Conservation (phyloP, 1,140 invertebrate genomes). For the Drosophila tani region DNA sequence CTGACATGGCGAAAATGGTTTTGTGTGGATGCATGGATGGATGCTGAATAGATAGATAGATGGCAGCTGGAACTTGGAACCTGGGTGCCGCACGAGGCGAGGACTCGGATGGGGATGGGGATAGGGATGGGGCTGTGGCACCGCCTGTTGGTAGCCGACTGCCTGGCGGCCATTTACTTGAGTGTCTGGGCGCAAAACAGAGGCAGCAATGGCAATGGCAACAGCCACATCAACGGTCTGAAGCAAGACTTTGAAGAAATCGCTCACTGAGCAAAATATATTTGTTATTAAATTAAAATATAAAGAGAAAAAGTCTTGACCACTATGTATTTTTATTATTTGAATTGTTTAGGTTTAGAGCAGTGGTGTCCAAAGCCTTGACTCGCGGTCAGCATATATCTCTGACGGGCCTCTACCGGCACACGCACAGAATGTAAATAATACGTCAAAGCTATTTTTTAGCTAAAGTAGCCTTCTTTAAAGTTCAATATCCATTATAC, state of each 20-base stretch:
- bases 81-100: constrained; percentile 12
- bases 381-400: too few relatives aligned
- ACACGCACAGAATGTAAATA: too few relatives aligned
- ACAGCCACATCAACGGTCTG: constrained; percentile 33
- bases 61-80: constrained; percentile 34
- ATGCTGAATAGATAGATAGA: constrained; percentile 49
- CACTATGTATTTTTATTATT: not conserved
- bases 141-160: constrained; percentile 38
- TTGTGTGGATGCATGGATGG: constrained; percentile 60
- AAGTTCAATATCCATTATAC: too few relatives aligned
- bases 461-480: too few relatives aligned
- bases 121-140: constrained; percentile 8
- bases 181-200: constrained; percentile 74
- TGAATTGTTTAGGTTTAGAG: too few relatives aligned
- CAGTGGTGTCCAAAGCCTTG: too few relatives aligned
- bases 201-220: constrained; percentile 51
- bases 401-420: too few relatives aligned
- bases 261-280: constrained; percentile 6
- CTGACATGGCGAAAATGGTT: constrained; percentile 63
- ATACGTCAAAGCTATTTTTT: too few relatives aligned
- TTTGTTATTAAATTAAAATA: not conserved
- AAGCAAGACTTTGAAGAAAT: constrained; percentile 26
- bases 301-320: not conserved
- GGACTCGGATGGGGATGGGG: constrained; percentile 1
- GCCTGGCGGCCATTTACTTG: constrained; percentile 69